phyloP scores from a whole-genome alignment of 2,797 vertebrate species.

The Coregonus ussuriensis region DNA sequence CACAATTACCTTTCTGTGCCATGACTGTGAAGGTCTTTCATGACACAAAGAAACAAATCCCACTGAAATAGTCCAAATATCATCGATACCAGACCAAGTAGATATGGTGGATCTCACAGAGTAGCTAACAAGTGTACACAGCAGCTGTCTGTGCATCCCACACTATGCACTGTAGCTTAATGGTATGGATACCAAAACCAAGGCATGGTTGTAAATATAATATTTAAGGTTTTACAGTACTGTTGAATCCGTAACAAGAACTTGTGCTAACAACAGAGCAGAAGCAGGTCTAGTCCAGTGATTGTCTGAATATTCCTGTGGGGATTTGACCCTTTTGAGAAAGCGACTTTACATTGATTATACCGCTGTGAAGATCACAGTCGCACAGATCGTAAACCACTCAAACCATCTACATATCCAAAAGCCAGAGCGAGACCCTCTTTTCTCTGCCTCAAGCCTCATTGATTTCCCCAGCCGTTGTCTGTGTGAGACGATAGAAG shows the following conservation, averaged over 20 bases:
- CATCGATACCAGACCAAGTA: not conserved
- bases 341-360: constrained; percentile 2
- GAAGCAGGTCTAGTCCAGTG: not conserved
- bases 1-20: not conserved
- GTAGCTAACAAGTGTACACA: not conserved
- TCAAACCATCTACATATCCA: constrained; percentile 28
- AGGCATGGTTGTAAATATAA: too few species aligned
- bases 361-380: constrained; percentile 10
- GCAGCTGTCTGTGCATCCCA: too few species aligned
- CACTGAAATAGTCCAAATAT: not conserved
- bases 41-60: constrained; percentile 18
- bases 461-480: constrained; percentile 42
- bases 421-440: constrained; percentile 41
- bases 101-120: not conserved
- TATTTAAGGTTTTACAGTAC: not conserved
- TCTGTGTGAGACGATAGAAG: constrained; percentile 30
- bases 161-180: too few species aligned
- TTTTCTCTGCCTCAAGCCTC: constrained; percentile 39
- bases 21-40: constrained; percentile 10
- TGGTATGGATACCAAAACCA: too few species aligned
- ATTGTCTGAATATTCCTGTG: not conserved
- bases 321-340: constrained; percentile 6
- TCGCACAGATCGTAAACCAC: constrained; percentile 20
- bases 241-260: not conserved
- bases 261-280: not conserved